Conservation (phyloP, 2,113 vertebrate genomes). For the Sceloporus tristichus region DNA sequence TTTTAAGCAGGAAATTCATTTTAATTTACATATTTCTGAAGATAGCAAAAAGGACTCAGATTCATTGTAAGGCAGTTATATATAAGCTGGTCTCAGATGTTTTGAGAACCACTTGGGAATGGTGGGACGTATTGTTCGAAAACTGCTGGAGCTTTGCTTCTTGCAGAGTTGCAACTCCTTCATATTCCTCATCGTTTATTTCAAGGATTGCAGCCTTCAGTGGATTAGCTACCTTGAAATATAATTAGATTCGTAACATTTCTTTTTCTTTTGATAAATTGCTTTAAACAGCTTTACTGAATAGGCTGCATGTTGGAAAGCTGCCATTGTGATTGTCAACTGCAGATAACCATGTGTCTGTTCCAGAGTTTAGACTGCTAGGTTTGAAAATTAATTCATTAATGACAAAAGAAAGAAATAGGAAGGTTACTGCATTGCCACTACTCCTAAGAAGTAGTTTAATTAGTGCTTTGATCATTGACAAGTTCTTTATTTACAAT, state of each 20-base stretch:
- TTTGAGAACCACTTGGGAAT: not conserved
- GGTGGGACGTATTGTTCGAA: not conserved
- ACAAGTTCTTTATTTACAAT: too few relatives aligned
- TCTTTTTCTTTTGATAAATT: not conserved
- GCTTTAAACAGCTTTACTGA: not conserved
- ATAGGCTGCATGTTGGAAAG: not conserved
- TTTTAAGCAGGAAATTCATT: not conserved
- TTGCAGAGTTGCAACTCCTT: not conserved
- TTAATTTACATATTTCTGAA: not conserved
- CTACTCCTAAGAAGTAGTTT: too few relatives aligned
- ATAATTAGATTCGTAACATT: not conserved
- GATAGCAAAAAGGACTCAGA: not conserved
- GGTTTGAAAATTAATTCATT: too few relatives aligned
- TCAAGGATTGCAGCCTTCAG: not conserved
- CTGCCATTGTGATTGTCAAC: not conserved
- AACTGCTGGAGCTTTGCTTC: not conserved
- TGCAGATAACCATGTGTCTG: not conserved
- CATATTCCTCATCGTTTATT: not conserved
- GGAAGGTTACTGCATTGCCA: too few relatives aligned
- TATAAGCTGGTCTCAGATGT: not conserved
- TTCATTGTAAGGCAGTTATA: not conserved
- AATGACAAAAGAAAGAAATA: too few relatives aligned
- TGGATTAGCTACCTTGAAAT: not conserved
- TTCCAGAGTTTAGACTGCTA: not conserved
- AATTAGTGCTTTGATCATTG: too few relatives aligned